Evolutionary conservation across 2,113 vertebrate species (phyloP).

Genomic region (Hippoglossus stenolepis): DNA sequence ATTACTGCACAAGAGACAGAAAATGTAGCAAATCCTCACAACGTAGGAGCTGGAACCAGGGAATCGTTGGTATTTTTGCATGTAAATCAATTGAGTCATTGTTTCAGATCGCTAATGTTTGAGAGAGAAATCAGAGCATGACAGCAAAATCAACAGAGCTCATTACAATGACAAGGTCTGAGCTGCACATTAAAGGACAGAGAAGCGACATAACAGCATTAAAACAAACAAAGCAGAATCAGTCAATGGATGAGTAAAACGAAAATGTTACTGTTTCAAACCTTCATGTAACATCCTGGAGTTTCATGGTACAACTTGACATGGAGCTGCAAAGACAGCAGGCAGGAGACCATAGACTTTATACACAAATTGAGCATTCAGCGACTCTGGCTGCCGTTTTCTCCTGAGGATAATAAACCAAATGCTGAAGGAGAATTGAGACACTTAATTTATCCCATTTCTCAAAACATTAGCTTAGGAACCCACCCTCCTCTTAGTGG

Average conservation of each 20-base stretch:
- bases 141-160: not conserved
- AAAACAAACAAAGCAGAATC: not conserved
- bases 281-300: too few species aligned
- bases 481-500: not conserved
- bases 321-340: not conserved
- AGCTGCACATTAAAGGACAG: not conserved
- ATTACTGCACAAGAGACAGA: not conserved
- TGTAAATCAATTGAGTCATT: not conserved
- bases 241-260: not conserved
- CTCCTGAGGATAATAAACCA: conserved; percentile 27
- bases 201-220: not conserved
- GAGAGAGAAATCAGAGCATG: not conserved
- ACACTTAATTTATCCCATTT: conserved; percentile 46
- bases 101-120: not conserved
- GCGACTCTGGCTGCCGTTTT: not conserved
- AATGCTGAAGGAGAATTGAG: conserved; percentile 32
- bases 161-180: not conserved
- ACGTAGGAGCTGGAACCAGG: not conserved
- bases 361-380: not conserved
- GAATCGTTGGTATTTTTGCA: not conserved
- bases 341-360: not conserved
- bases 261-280: not conserved
- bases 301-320: not conserved
- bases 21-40: not conserved
- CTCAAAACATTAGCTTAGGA: conserved; percentile 54